Evolutionary conservation across 1,140 invertebrate species (phyloP).

Genomic region (Cyrtorhinus lividipennis): DNA sequence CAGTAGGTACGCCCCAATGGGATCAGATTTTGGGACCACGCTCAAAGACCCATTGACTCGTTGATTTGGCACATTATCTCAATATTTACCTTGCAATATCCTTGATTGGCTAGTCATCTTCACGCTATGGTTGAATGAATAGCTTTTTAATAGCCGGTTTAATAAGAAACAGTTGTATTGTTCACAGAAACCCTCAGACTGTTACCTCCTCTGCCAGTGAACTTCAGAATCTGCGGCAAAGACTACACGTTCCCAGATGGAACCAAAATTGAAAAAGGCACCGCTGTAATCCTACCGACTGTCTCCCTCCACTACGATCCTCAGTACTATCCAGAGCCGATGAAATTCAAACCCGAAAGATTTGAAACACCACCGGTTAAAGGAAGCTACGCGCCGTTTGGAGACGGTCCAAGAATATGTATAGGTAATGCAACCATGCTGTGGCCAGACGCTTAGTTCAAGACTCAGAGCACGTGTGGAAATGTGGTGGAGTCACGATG

Average conservation of each 20-base stretch:
- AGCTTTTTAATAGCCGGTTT: too few relatives aligned
- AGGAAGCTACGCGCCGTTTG: slow-evolving; percentile 37
- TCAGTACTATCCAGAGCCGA: slow-evolving; percentile 40
- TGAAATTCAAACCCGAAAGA: slow-evolving; percentile 46
- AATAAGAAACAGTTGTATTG: too few relatives aligned
- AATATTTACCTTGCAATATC: not conserved
- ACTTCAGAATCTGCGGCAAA: slow-evolving; percentile 36
- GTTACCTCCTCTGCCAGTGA: slow-evolving; percentile 41
- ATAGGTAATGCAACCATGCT: too few relatives aligned
- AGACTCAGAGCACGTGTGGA: too few relatives aligned
- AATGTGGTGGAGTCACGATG: too few relatives aligned
- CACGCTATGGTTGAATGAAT: too few relatives aligned
- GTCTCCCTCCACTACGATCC: slow-evolving; percentile 32
- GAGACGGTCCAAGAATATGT: slow-evolving; percentile 42
- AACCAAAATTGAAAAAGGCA: slow-evolving; percentile 23
- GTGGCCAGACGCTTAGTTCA: too few relatives aligned
- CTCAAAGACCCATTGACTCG: too few relatives aligned
- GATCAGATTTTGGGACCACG: too few relatives aligned
- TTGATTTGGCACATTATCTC: too few relatives aligned
- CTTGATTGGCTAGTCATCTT: too few relatives aligned
- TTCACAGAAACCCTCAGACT: slow-evolving; percentile 46
- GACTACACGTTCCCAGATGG: slow-evolving; percentile 13
- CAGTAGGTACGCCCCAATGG: too few relatives aligned
- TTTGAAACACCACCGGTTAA: slow-evolving; percentile 33
- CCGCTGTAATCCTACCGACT: slow-evolving; percentile 31